Evolutionary conservation across 64 coral and sea anemone species (phyloP), one percentile per base, ranked within the genome.

Genomic region (Astreopora myriophthalma): DNA sequence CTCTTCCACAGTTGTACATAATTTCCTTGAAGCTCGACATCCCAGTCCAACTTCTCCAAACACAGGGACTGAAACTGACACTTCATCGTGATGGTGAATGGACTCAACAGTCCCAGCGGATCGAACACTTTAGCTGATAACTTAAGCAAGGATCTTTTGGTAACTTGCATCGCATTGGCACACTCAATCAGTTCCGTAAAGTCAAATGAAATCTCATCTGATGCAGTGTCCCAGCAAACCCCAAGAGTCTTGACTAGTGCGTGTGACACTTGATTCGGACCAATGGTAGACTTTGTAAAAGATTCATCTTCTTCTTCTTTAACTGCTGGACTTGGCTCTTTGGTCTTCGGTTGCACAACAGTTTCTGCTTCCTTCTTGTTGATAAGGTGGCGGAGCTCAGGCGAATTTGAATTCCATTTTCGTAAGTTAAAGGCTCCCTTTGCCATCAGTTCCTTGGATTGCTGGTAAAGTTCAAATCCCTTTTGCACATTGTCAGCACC

Each of bases 51-150:
- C 10, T 87, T 87, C n/a, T 91, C 73, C 16, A 87, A 37, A 40
- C 94, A 91, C 2, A 95, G 78, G 26, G 61, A 58, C 44, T 88
- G 89, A 62, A 88, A 95, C 17, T 86, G 58, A 27, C 68, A 79
- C 60, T 88, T 87, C 48, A 70, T 38, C 13, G 62, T 88, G 36
- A 92, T 95, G 2, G 89, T 93, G 19, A 87, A 93, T 3, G 79
- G 67, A 19, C 77, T 85, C 16, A 92, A 60, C 32, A 86, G 69
- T 71, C 84, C 91, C 1, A 79, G 74, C 5, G 83, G 91, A 31
- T 93, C 91, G 38, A 87, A 93, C 2, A 93, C 86, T 58, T 91
- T 91, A 8, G 89, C 89, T 30, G 89, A 70, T 81, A 91, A 80
- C 63, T 80, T 90, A 11, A 80, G 65, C 13, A 90, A 34, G 16